Base-by-base conservation (phyloP, 1,140 invertebrate species). In the Copidosoma floridanum region DNA sequence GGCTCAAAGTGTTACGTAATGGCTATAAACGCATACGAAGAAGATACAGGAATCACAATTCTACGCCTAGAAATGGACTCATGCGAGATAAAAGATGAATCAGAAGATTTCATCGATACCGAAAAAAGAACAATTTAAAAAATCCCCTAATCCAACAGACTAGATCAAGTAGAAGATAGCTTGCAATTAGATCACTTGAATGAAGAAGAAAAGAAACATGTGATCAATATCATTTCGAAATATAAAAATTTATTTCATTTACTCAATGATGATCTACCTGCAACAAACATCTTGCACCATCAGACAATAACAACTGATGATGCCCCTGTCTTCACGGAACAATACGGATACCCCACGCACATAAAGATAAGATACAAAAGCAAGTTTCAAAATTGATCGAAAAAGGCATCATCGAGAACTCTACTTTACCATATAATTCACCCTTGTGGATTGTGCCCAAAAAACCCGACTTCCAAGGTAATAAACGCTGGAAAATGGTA, bases 401-500 rank as follows among this genome's bases (percentile, higher is more conserved):
- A 24, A n/a, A 47, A n/a, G 67, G 65, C 16, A 62, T 76, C 0
- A 68, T 76, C 47, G 80, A 18, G 14, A 4, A 21, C 7, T 57
- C 55, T 6, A 27, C 14, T 2, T 57, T 44, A 2, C 44, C 55
- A 21, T 63, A 59, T 7, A 71, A 67, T 0, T 54, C 69, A 0
- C 64, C 56, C 2, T 18, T 68, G 8, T 67, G 66, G 64, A 65
- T 65, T 3, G 64, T 67, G 1, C 63, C 57, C 12, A 67, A 67
- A 52, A 65, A 65, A 59, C n/a, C 46, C 14, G 63, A 63, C 26
- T 57, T 57, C 16, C 48, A 58, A 24, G 64, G 64, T 3, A 26
- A 27, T 11, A 26, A 14, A 54, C 10, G n/a, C 11, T 54, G 38
- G 37, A 14, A 40, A n/a, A 23, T 52, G 48, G 40, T 52, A 8